Base-by-base conservation (phyloP, 2,113 vertebrate genomes). In the Paraplagusia blochii region DNA sequence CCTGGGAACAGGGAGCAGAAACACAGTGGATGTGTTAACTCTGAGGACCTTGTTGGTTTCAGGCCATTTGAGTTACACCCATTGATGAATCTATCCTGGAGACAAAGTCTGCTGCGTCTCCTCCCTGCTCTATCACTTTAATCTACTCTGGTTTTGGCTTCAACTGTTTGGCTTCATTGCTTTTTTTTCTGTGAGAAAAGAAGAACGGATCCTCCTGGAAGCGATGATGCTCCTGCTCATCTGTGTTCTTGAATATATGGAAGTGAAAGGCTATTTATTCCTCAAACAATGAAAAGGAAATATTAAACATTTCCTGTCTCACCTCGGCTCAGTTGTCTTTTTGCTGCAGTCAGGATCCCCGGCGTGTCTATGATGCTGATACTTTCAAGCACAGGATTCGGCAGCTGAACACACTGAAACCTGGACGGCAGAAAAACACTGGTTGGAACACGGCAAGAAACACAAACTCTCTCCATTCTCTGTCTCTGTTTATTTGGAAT, bases 301-400 rank as follows among this genome's bases (percentile, higher is more conserved):
- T n/a, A 1, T 40, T n/a, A 42, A 42, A 52, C 11, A 9, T 22
- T 19, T 35, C 43, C 1, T 12, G 1, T 44, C 75, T 89, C 81
- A 94, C 94, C 94, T 15, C 93, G 81, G 76, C 89, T 91, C 68
- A 94, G 88, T 61, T 90, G 90, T 75, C 89, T 91, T 47, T 91
- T 93, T 18, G 93, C 91, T 1, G 91, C 91, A 0, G 94, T 94
- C 64, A 95, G 86, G 61, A 95, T 95, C 14, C 93, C 93, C 0
- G 94, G 93, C 0, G 94, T 94, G 85, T 95, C 93, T 0, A 95
- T 94, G 15, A 95, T 90, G 58, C 92, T 95, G 58, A 95, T 91
- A 57, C 89, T 94, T 61, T 94, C 91, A 49, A 95, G 89, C 44
- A 94, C 90, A 57, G 89, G 86, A 68, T 94, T 95, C 51, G 91